Percentiles rank a stretch among this genome's conserved stretches.
These are phyloP conservation scores for Zaprionus kolodkinae DNA, from an alignment of 1,140 invertebrate species.

Conservation along the genomic window DNA sequence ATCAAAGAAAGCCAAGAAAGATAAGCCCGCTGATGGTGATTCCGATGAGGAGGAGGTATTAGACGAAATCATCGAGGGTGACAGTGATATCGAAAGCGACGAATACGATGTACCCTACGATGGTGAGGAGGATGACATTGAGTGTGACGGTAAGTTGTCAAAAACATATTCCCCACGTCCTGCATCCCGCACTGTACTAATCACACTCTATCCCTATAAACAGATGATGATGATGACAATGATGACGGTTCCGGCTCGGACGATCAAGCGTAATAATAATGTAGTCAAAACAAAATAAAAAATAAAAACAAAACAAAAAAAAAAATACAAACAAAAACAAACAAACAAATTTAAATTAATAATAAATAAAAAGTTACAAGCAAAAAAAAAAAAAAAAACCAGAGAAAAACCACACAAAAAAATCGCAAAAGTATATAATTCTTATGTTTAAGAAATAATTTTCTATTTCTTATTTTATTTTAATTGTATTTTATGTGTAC, in stretches of 20 bases:
- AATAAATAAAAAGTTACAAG: conserved; percentile 80
- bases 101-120: conserved; percentile 83
- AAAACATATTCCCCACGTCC: background rate
- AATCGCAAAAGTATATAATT: conserved; percentile 83
- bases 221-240: conserved; percentile 83
- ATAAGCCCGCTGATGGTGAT: conserved; percentile 74
- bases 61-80: conserved; percentile 80
- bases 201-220: conserved; percentile 8
- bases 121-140: conserved; percentile 82
- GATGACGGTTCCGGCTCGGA: conserved; percentile 83
- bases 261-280: conserved; percentile 84
- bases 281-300: conserved; percentile 82
- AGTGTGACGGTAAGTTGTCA: conserved; percentile 74
- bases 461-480: conserved; percentile 84
- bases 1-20: conserved; percentile 84
- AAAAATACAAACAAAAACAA: conserved; percentile 58
- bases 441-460: conserved; percentile 83
- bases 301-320: conserved; percentile 64
- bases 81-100: conserved; percentile 83
- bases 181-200: background rate
- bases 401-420: conserved; percentile 73
- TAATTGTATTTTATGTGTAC: conserved; percentile 84
- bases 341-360: conserved; percentile 83
- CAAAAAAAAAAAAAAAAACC: conserved; percentile 68
- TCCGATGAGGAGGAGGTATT: conserved; percentile 79